phyloP scores from a whole-genome alignment of 2,113 vertebrate genomes.

The Burhinus bistriatus region DNA sequence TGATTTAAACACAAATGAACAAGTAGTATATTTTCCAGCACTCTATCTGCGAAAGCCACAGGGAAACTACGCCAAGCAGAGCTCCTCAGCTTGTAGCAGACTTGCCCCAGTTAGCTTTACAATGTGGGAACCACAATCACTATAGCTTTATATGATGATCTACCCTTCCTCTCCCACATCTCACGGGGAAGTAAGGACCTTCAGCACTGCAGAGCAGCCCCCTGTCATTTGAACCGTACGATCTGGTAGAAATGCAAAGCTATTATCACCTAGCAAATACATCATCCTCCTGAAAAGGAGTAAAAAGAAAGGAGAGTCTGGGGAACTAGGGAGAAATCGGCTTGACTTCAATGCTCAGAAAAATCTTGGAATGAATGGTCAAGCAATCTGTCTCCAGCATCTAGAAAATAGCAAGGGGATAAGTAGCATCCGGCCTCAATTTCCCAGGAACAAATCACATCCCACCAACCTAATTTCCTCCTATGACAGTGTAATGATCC shows the following conservation, averaged over 20 bases:
- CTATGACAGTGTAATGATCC: conserved; percentile 24
- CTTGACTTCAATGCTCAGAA: conserved; percentile 13
- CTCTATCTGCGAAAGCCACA: not conserved
- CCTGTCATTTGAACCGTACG: not conserved
- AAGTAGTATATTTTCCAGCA: not conserved
- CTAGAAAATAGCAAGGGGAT: conserved; percentile 8
- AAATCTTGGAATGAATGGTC: not conserved
- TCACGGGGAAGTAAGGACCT: not conserved
- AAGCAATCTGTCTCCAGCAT: conserved; percentile 36
- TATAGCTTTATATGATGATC: not conserved
- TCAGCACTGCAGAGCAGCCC: not conserved
- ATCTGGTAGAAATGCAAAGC: conserved; percentile 24
- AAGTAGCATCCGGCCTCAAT: conserved; percentile 31
- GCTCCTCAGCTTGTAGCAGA: not conserved
- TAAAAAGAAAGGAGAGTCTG: conserved; percentile 9
- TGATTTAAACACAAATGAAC: not conserved
- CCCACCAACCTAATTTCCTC: conserved; percentile 40
- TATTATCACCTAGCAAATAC: conserved; percentile 53
- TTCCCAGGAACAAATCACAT: conserved; percentile 36
- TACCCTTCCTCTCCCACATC: not conserved
- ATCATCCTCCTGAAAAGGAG: conserved; percentile 10
- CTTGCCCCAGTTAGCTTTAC: not conserved
- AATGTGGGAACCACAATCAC: not conserved
- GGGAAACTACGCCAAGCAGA: not conserved
- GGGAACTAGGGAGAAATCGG: conserved; percentile 28